Evolutionary conservation across 2,888 invertebrate genomes (phyloP).

Genomic region (Octonoba sinensis): DNA sequence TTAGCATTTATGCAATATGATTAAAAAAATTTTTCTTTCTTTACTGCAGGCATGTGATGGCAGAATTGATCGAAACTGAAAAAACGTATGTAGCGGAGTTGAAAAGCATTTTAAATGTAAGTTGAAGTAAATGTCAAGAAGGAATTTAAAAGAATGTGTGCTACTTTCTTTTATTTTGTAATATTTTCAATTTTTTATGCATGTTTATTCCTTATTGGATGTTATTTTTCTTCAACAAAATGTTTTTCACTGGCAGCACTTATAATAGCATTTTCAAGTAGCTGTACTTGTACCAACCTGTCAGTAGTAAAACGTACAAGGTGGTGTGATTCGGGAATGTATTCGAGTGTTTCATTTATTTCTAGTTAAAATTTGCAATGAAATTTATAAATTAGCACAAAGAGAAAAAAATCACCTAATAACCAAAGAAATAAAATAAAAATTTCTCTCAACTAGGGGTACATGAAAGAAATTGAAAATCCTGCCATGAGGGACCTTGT

Average conservation of each 20-base stretch:
- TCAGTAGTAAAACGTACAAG: background rate
- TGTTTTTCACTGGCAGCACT: no score
- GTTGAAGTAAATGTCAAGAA: slow-evolving; percentile 52
- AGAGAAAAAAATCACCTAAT: background rate
- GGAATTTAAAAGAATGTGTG: background rate
- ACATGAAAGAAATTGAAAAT: slow-evolving; percentile 86
- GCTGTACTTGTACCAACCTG: background rate
- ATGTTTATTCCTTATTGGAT: background rate
- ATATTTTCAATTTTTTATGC: background rate
- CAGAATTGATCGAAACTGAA: slow-evolving; percentile 93
- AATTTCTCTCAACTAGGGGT: slow-evolving; percentile 78
- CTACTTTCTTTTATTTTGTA: background rate
- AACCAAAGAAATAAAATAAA: background rate
- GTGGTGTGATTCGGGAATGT: no score
- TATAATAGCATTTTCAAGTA: background rate
- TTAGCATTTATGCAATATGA: no score
- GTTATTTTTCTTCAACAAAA: no score
- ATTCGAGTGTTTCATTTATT: background rate
- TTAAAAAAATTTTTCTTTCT: background rate
- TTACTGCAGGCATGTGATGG: slow-evolving; percentile 82
- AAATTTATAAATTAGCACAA: background rate
- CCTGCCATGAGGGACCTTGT: slow-evolving; percentile 83
- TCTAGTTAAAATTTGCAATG: background rate
- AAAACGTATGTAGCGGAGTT: slow-evolving; percentile 93
- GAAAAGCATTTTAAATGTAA: slow-evolving; percentile 86